phyloP scores from a whole-genome alignment of 1,140 invertebrate species.

The Zaprionus camerounensis region DNA sequence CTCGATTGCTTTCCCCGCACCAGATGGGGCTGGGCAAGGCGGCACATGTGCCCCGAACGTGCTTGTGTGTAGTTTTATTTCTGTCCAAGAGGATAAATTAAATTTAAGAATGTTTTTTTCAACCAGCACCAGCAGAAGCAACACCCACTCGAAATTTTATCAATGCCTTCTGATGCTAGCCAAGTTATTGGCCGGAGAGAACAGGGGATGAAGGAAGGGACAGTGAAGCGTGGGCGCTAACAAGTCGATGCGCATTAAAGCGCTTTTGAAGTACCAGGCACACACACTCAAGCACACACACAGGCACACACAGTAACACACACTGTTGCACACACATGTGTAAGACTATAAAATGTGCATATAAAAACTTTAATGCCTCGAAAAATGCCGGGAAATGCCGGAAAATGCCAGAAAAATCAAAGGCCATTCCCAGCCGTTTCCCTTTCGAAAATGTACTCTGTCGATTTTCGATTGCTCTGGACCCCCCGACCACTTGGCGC shows the following conservation, averaged over 20 bases:
- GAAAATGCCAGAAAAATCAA: constrained; percentile 53
- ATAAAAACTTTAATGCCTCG: constrained; percentile 57
- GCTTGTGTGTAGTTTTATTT: constrained; percentile 18
- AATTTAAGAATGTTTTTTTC: constrained; percentile 43
- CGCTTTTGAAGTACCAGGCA: constrained; percentile 33
- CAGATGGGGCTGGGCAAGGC: background rate
- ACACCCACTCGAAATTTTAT: constrained; percentile 1
- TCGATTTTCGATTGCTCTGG: background rate
- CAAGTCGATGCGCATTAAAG: constrained; percentile 60
- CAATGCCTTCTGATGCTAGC: constrained; percentile 16
- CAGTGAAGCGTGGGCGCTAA: constrained; percentile 29
- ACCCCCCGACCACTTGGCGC: background rate
- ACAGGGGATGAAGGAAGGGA: background rate
- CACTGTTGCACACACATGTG: background rate
- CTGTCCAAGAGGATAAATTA: constrained; percentile 35
- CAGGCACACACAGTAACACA: constrained; percentile 14
- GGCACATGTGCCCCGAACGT: background rate
- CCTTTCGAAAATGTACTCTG: constrained; percentile 8
- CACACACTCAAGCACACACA: constrained; percentile 23
- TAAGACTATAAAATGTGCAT: constrained; percentile 46
- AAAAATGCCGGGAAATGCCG: constrained; percentile 58
- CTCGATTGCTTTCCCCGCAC: background rate
- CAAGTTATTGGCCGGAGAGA: background rate
- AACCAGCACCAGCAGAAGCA: background rate
- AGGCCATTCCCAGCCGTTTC: constrained; percentile 43